Evolutionary conservation across 2,888 invertebrate genomes (phyloP).

Genomic region (Dermolepida albohirtum): DNA sequence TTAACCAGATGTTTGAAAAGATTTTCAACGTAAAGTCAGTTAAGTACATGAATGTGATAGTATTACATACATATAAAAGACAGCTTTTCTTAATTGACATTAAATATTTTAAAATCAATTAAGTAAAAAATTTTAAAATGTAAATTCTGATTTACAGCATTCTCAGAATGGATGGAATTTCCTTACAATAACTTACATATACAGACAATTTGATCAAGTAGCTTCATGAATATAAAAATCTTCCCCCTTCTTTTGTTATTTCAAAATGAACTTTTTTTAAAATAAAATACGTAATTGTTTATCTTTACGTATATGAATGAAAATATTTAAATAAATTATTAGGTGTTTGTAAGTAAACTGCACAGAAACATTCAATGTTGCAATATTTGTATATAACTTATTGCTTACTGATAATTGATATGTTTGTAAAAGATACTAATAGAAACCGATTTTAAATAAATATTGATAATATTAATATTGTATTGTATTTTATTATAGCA

Average conservation of each 20-base stretch:
- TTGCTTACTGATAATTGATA: too few relatives aligned
- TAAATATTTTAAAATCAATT: conserved; percentile 36
- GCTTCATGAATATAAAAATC: conserved; percentile 4
- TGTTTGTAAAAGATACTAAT: too few relatives aligned
- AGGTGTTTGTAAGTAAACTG: not conserved
- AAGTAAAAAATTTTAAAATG: conserved; percentile 28
- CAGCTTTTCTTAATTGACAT: conserved; percentile 37
- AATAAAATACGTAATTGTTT: too few relatives aligned
- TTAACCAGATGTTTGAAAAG: conserved; percentile 5
- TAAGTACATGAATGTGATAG: conserved; percentile 34
- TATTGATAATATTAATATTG: too few relatives aligned
- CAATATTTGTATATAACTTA: too few relatives aligned
- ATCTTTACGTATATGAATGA: too few relatives aligned
- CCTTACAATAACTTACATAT: conserved; percentile 49
- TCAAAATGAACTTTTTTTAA: too few relatives aligned
- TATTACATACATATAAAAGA: conserved; percentile 29
- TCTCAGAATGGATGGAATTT: conserved; percentile 49
- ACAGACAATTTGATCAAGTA: conserved; percentile 35
- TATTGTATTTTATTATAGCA: not conserved
- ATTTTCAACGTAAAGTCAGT: conserved; percentile 28
- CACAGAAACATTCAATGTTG: too few relatives aligned
- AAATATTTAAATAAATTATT: conserved; percentile 9
- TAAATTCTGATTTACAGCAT: conserved; percentile 22
- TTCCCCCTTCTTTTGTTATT: too few relatives aligned
- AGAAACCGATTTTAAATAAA: too few relatives aligned